Evolutionary conservation across 2,888 invertebrate species (phyloP), one percentile per base, ranked within the genome.

Genomic region (Embidobia sp.): DNA sequence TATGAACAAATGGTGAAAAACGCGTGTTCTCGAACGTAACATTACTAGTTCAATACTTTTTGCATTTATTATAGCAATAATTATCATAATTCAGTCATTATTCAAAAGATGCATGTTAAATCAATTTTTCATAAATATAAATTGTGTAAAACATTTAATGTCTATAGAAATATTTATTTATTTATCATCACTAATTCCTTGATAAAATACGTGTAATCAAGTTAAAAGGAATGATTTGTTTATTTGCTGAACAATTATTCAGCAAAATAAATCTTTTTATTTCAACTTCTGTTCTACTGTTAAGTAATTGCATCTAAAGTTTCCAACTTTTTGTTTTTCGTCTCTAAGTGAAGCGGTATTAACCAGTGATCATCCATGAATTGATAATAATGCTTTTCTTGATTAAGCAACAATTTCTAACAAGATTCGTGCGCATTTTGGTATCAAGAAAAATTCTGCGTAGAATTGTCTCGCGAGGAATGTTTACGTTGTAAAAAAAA

Each of bases 11-110:
- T 49, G 15, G 42, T 33, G 49, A 64, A 51, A 59, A 61, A 61
- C 42, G 29, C 16, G 18, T 46, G 63, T 29, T 63, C 19, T 7
- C 19, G 31, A 48, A 53, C 22, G 22, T 2, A 8, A 27, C 16
- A 59, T 51, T 69, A 59, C 19, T 51, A 59, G 42, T 69, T 57
- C 33, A 49, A 57, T 49, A 69, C 48, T 37, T 31, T 53, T 57
- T 69, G n/a, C n/a, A n/a, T n/a, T n/a, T n/a, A n/a, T n/a, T n/a
- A n/a, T n/a, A n/a, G n/a, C n/a, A n/a, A n/a, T n/a, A n/a, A n/a
- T n/a, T n/a, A n/a, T n/a, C n/a, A n/a, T n/a, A n/a, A n/a, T n/a
- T n/a, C n/a, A n/a, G n/a, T n/a, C n/a, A n/a, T n/a, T n/a, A n/a
- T n/a, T n/a, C n/a, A n/a, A n/a, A n/a, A n/a, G n/a, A n/a, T n/a